Evolutionary conservation across 2,888 invertebrate species (phyloP).

Genomic region (Pristionchus exspectatus): DNA sequence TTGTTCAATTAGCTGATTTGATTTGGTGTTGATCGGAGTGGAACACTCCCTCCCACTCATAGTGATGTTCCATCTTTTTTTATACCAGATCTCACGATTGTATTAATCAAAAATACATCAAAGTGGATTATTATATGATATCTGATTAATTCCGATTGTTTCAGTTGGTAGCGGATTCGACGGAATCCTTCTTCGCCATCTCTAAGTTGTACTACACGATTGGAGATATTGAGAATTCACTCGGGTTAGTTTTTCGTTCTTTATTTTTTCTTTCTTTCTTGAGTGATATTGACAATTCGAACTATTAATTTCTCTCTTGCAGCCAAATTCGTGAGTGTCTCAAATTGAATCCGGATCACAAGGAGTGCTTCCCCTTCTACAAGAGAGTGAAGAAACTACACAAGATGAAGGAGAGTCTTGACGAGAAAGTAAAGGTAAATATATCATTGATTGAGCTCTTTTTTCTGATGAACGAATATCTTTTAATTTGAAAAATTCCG

Average conservation of each 20-base stretch:
- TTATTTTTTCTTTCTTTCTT: background rate
- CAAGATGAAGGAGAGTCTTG: constrained; percentile 66
- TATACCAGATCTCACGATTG: background rate
- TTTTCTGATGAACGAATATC: background rate
- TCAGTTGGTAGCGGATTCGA: constrained; percentile 90
- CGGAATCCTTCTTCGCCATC: constrained; percentile 89
- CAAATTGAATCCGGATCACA: constrained; percentile 97
- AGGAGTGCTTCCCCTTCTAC: constrained; percentile 94
- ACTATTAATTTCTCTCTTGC: constrained; percentile 63
- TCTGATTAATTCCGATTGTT: background rate
- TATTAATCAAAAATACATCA: background rate
- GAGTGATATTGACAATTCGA: background rate
- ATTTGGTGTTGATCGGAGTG: background rate
- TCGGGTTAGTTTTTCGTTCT: constrained; percentile 83
- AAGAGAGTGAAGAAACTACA: constrained; percentile 95
- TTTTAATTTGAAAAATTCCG: background rate
- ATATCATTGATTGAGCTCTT: background rate
- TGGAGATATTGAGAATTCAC: constrained; percentile 92
- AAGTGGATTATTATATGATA: background rate
- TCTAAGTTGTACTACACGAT: constrained; percentile 90
- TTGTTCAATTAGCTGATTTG: background rate
- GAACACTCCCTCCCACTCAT: background rate
- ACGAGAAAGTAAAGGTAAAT: constrained; percentile 53
- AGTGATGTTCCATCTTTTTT: background rate
- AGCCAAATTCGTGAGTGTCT: constrained; percentile 96